Base-by-base conservation (phyloP, 2,888 invertebrate species). In the Lobophora halterata region DNA sequence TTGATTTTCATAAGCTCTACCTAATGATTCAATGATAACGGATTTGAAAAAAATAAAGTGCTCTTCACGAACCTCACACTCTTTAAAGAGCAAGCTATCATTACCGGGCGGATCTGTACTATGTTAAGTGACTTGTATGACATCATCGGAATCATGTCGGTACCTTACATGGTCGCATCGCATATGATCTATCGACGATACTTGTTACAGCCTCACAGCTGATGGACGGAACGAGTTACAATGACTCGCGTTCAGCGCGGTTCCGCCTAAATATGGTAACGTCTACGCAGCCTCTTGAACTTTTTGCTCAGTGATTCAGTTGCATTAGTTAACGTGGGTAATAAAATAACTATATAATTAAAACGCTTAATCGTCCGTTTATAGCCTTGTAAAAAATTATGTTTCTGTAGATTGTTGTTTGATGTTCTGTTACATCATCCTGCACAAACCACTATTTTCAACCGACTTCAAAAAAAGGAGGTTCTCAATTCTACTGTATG, bases 151-250 rank as follows among this genome's bases (percentile, higher is more conserved):
- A 69, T 72, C 65, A 65, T 71, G 72, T 71, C 68, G 61, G 68
- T 68, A 65, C 86, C 86, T 69, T 83, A 86, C 77, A 82, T 78
- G 85, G 86, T 68, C 68, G 71, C 71, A 67, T 56, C 69, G 68
- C 60, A 73, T 79, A 82, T 83, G 81, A 82, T 82, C 73, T 78
- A 80, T 77, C 65, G 65, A 58, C 61, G 67, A 65, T 55, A 56
- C 60, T 58, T 61, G 56, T 61, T 73, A 71, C 83, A 82, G 79
- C 79, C 82, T 61, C 73, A 71, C 83, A 82, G 79, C 79, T 83
- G 83, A 79, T 73, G 61, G 60, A 58, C 38, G 20, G 25, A 13
- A 19, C 32, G 26, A 37, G 46, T 37, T 41, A 49, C 46, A 43
- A 47, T 52, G 44, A 49, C 40, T 47, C 40, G 36, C 12, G 38